Percentiles rank a stretch among this genome's conserved stretches.
Evolutionary conservation across 1,140 invertebrate species (phyloP).

Genomic region (Araneus ventricosus): DNA sequence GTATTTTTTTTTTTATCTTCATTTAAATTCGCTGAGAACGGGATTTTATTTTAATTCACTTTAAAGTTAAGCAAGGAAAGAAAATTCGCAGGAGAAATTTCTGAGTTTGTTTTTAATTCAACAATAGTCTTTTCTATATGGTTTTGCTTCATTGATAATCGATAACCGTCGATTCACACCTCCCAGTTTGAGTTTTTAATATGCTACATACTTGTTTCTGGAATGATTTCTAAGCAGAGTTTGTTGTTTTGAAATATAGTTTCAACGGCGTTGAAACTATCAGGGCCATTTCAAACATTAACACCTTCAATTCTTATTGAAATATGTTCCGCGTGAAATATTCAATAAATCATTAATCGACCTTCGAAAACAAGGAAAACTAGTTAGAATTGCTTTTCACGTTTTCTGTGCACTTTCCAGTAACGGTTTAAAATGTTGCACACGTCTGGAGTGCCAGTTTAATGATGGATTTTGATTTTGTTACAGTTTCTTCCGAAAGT

Average conservation of each 20-base stretch:
- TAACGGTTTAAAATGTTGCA: background rate
- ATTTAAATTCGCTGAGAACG: too few relatives aligned
- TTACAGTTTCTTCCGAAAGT: background rate
- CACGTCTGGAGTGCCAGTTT: background rate
- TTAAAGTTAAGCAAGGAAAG: too few relatives aligned
- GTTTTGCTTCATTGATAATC: background rate
- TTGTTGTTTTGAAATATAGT: background rate
- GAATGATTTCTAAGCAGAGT: background rate
- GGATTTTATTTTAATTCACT: too few relatives aligned
- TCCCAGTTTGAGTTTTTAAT: background rate
- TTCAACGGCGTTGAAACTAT: background rate
- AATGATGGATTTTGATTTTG: background rate
- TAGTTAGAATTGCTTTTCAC: background rate
- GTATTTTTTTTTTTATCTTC: too few relatives aligned
- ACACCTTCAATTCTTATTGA: background rate
- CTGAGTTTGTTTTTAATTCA: background rate
- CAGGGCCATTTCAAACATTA: slow-evolving; percentile 24
- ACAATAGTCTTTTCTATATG: background rate
- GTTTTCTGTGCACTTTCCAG: background rate
- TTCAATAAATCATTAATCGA: background rate
- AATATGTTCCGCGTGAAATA: background rate
- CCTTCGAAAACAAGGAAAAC: background rate
- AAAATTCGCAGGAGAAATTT: too few relatives aligned
- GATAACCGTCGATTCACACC: background rate
- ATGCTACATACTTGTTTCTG: background rate